Percentiles rank a stretch among this genome's conserved stretches.
Evolutionary conservation across 1,140 invertebrate species (phyloP).

Genomic region (Aethina tumida): DNA sequence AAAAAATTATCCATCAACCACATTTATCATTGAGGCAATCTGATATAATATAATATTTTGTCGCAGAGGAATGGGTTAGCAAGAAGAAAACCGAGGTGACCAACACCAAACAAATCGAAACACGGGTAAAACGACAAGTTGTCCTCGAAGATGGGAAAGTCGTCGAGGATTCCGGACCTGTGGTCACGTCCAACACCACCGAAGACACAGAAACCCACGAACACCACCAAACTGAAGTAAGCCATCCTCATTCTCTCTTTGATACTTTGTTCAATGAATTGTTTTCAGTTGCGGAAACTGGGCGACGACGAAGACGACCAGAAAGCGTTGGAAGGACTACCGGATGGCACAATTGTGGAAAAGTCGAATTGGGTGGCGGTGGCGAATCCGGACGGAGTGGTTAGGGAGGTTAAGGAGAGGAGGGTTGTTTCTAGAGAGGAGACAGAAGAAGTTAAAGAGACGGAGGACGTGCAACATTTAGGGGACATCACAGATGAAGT

Average conservation of each 20-base stretch:
- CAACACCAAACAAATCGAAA: conserved; percentile 81
- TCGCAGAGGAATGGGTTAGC: conserved; percentile 85
- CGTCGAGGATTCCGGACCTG: conserved; percentile 76
- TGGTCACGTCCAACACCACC: conserved; percentile 78
- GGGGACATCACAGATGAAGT: conserved; percentile 79
- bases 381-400: conserved; percentile 55
- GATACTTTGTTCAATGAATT: conserved; percentile 5
- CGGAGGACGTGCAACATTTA: conserved; percentile 69
- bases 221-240: conserved; percentile 73
- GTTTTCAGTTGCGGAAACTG: conserved; percentile 31
- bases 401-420: conserved; percentile 70
- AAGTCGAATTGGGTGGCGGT: conserved; percentile 50
- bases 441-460: conserved; percentile 68
- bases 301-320: conserved; percentile 35
- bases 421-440: conserved; percentile 71
- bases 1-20: not conserved
- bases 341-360: conserved; percentile 36
- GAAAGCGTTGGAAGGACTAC: conserved; percentile 30
- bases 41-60: not conserved
- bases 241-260: not conserved
- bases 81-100: conserved; percentile 79
- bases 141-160: conserved; percentile 83
- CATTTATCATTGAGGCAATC: not conserved
- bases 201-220: conserved; percentile 83
- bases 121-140: conserved; percentile 77